Conservation (phyloP, 2,888 invertebrate species). For the Epirrhoe tristata region DNA sequence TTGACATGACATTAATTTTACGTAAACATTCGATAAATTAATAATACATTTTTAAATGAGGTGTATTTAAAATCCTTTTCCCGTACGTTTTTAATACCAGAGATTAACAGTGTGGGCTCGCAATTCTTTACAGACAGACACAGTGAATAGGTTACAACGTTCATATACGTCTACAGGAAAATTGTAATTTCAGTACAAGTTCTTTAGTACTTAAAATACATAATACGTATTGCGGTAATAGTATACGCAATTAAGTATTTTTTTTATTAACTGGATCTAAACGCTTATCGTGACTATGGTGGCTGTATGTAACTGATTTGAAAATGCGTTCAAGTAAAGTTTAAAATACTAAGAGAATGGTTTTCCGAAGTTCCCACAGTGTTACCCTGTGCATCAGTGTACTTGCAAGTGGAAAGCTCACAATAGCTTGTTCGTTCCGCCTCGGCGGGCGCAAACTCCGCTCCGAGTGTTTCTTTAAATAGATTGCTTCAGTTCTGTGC, state of each 20-base stretch:
- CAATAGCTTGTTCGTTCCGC: constrained; percentile 1
- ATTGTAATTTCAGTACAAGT: too few species aligned
- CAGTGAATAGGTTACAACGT: neutral
- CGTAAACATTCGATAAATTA: neutral
- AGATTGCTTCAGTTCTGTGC: constrained; percentile 4
- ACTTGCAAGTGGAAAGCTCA: neutral
- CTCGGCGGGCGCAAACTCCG: neutral
- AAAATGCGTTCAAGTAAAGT: too few species aligned
- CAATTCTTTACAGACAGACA: neutral
- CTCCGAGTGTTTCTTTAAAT: constrained; percentile 17
- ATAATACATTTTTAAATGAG: neutral
- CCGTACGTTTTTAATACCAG: neutral
- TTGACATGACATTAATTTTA: neutral
- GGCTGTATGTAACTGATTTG: too few species aligned
- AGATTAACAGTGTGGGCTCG: neutral
- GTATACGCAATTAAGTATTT: too few species aligned
- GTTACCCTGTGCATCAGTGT: neutral
- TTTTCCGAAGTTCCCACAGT: neutral
- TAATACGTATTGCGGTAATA: too few species aligned
- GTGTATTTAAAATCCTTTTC: neutral
- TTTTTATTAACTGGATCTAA: too few species aligned
- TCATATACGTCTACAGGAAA: neutral
- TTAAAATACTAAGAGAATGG: too few species aligned
- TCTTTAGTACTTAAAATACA: too few species aligned
- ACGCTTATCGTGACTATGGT: too few species aligned